phyloP scores from a whole-genome alignment of 2,888 invertebrate genomes.

The Conchocele bisecta region DNA sequence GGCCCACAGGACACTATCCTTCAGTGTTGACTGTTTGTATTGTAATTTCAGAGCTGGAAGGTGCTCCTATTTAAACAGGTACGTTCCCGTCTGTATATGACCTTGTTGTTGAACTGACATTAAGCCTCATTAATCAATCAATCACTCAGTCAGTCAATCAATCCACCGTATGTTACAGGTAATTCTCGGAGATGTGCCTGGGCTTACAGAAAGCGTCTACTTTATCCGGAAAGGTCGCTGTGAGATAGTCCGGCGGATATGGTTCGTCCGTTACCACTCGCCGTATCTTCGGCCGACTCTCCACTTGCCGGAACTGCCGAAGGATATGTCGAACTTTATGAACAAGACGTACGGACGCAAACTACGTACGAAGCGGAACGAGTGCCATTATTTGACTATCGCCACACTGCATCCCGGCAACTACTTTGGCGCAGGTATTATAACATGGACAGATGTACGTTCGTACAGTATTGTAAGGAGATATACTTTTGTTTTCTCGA shows the following conservation, averaged over 20 bases:
- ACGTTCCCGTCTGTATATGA: no score
- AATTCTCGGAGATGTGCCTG: slow-evolving; percentile 52
- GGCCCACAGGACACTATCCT: no score
- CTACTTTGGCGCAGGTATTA: slow-evolving; percentile 67
- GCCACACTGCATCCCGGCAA: slow-evolving; percentile 59
- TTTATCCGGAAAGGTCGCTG: slow-evolving; percentile 65
- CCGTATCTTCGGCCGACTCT: slow-evolving; percentile 59
- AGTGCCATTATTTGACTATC: slow-evolving; percentile 59
- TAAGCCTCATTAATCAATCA: no score
- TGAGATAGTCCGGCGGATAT: slow-evolving; percentile 60
- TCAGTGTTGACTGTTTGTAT: no score
- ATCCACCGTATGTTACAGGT: no score
- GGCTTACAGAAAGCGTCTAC: slow-evolving; percentile 55
- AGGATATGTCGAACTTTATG: slow-evolving; percentile 35
- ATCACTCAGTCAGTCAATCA: no score
- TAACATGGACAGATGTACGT: no score
- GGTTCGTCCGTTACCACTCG: slow-evolving; percentile 56
- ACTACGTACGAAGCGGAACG: slow-evolving; percentile 34
- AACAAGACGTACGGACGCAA: slow-evolving; percentile 55
- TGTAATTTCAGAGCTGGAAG: no score
- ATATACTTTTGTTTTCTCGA: no score
- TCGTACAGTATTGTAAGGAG: no score
- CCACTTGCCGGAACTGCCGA: slow-evolving; percentile 38
- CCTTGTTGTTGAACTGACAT: no score
- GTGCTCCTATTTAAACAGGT: no score